Evolutionary conservation across 2,888 invertebrate species (phyloP).

Genomic region (Eledona agricola): DNA sequence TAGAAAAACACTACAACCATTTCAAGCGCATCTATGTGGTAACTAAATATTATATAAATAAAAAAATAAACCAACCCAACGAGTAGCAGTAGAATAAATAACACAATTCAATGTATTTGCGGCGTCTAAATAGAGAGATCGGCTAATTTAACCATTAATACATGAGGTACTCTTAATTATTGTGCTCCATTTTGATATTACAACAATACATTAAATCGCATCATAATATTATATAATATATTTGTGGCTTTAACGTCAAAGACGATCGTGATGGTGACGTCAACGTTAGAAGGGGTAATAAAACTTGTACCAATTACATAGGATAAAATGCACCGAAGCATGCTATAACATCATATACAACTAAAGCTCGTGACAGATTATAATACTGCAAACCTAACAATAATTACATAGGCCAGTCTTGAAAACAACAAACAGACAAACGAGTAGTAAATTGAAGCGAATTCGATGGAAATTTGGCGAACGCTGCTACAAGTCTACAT

Average conservation of each 20-base stretch:
- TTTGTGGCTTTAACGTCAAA: too few species aligned
- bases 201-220: constrained; percentile 34
- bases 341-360: constrained; percentile 32
- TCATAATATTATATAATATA: too few species aligned
- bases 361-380: constrained; percentile 36
- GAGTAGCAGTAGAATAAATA: constrained; percentile 38
- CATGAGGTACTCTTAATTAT: constrained; percentile 44
- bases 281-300: constrained; percentile 22
- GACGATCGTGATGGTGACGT: too few species aligned
- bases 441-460: constrained; percentile 40
- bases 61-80: constrained; percentile 53
- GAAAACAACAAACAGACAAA: constrained; percentile 34
- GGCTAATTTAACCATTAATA: constrained; percentile 26
- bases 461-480: constrained; percentile 43
- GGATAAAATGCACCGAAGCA: constrained; percentile 24
- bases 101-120: constrained; percentile 34
- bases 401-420: constrained; percentile 46
- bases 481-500: constrained; percentile 43
- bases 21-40: constrained; percentile 29
- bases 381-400: constrained; percentile 37
- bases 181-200: constrained; percentile 42
- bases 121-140: constrained; percentile 34
- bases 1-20: constrained; percentile 38
- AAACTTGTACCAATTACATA: constrained; percentile 32
- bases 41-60: constrained; percentile 48